Evolutionary conservation across 1,140 invertebrate genomes (phyloP), one percentile per base, ranked within the genome.

Genomic region (Rhizoglyphus robini): DNA sequence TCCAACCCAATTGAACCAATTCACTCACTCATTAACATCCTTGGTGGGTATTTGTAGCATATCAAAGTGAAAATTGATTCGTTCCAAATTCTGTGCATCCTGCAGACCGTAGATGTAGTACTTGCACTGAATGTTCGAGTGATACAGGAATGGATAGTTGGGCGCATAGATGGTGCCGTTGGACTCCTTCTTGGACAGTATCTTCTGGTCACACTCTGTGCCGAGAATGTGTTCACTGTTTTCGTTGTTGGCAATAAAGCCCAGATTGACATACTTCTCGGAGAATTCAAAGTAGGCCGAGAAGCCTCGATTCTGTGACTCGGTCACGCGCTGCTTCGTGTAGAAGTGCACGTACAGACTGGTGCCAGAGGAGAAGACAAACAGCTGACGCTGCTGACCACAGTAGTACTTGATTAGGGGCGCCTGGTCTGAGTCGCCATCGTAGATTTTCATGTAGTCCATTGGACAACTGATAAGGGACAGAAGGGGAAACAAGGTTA

Each of bases 71-170:
- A 97, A 79, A 66, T 84, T 82, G 61, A 95, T 91, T 76, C 90
- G 84, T 77, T 97, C 93, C 72, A 96, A 82, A 79, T 95, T 86
- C 75, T 96, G 90, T 62, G 85, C 84, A 78, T 96, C 91, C 79
- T 95, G 89, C 81, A 96, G 86, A 68, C 91, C 93, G 79, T 96
- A 96, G 74, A 97, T 88, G 82, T 93, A 96, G 81, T 96, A 96
- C 76, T 88, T 86, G 81, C 94, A 96, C 68, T 93, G 88, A 74
- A 91, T 86, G 81, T 95, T 94, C 69, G 86, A 85, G 76, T 92
- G 87, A 79, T 95, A 96, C 54, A 86, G 86, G 78, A 84, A 90
- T 71, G 93, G 93, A 81, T 88, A 96, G 79, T 93, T 93, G 68
- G 93, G 94, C 78, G 90, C 93, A 77, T 87, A 90, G 68, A 97